Evolutionary conservation across 2,888 invertebrate genomes (phyloP), one percentile per base, ranked within the genome.

Genomic region (Charanyca ferruginea): DNA sequence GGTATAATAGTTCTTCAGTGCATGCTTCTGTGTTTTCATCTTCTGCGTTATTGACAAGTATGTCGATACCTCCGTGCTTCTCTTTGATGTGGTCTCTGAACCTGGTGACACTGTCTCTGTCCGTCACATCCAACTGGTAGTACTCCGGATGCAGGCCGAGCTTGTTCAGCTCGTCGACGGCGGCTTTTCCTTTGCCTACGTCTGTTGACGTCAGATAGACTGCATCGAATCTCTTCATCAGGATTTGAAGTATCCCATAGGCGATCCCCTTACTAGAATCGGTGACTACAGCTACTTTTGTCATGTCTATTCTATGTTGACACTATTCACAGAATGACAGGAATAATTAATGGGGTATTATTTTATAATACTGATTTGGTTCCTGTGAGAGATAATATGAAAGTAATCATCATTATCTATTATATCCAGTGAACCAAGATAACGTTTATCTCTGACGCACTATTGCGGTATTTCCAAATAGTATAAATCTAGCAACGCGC

Each of bases 31-130:
- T 9, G 32, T 32, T 11, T 9, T 32, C 32, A 2, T 32, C 32
- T 32, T 67, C 97, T 8, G 98, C 98, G 89, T 98, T 98, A 85
- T 98, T 98, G 6, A 98, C 94, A 0, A 98, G 91, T 16, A 98
- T 91, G 88, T 98, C 97, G 9, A 98, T 87, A 0, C 97, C 97
- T 18, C 96, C 97, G 82, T 97, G 93, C 4, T 93, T 96, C 7
- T 91, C 83, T 71, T 96, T 90, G 11, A 98, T 87, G 78, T 96
- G 95, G 60, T 96, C 95, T 22, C 93, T 89, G 72, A 98, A 96
- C 18, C 76, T 89, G 3, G 90, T 80, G n/a, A 97, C 94, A 78
- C 97, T 97, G 2, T 86, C 83, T 66, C 91, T 87, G 77, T 77
- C 81, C 0, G 64, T 18, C 0, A 83, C 75, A 25, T 83, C 83